phyloP scores from a whole-genome alignment of 2,113 vertebrate genomes.

The Podarcis muralis region DNA sequence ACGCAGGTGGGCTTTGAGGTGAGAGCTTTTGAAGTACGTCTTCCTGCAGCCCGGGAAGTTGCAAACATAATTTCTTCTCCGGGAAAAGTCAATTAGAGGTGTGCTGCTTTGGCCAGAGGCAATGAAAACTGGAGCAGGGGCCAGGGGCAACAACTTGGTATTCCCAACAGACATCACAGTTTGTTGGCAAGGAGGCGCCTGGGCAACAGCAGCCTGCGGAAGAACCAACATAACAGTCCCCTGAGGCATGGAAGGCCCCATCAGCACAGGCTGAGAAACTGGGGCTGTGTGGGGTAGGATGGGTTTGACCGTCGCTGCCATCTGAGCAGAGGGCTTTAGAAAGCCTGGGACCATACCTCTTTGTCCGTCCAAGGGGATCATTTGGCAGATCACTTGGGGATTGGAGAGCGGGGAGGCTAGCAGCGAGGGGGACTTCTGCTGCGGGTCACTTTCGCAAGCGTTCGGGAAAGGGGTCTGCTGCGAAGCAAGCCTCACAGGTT shows the following conservation, averaged over 20 bases:
- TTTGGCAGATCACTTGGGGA: conserved; percentile 88
- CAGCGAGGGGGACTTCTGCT: conserved; percentile 68
- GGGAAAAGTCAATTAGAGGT: conserved; percentile 88
- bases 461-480: conserved; percentile 61
- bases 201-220: conserved; percentile 82
- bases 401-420: conserved; percentile 74
- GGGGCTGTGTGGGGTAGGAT: conserved; percentile 80
- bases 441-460: conserved; percentile 68
- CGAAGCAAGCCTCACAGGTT: conserved; percentile 4
- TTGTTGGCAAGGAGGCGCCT: conserved; percentile 67
- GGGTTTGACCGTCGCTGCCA: conserved; percentile 72
- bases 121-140: conserved; percentile 90
- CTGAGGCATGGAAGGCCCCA: conserved; percentile 85
- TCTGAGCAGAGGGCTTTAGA: conserved; percentile 80
- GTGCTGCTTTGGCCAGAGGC: conserved; percentile 78
- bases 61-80: conserved; percentile 92
- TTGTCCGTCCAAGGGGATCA: conserved; percentile 85
- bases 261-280: conserved; percentile 79
- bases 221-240: conserved; percentile 95
- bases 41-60: conserved; percentile 93
- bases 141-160: conserved; percentile 91
- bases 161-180: conserved; percentile 84
- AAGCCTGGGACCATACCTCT: conserved; percentile 85
- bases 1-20: conserved; percentile 97
- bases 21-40: conserved; percentile 99